Conservation (phyloP, 2,113 vertebrate species). For the Raja brachyura region DNA sequence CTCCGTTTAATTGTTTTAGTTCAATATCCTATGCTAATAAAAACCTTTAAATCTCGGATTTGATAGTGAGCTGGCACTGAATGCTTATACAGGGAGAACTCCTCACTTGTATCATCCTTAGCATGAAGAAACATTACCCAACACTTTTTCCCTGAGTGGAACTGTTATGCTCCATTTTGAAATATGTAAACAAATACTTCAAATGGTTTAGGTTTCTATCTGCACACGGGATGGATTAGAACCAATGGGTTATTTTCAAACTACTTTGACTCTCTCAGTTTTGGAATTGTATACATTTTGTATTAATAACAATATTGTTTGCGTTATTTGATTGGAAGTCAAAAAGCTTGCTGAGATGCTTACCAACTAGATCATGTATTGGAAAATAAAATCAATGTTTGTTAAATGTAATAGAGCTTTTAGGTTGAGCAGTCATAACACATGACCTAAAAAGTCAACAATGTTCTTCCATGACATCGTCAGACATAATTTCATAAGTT, state of each 20-base stretch:
- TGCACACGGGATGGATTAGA: neutral
- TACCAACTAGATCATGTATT: neutral
- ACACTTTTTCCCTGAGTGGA: neutral
- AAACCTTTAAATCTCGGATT: neutral
- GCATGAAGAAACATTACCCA: neutral
- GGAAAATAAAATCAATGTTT: neutral
- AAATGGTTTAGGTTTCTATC: neutral
- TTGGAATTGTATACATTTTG: neutral
- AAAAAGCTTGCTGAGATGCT: neutral
- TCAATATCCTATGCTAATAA: neutral
- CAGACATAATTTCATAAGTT: too few species aligned
- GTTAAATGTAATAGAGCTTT: neutral
- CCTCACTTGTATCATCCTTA: neutral
- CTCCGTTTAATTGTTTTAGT: neutral
- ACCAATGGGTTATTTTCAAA: neutral
- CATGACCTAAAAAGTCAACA: neutral
- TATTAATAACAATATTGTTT: neutral
- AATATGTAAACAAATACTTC: neutral
- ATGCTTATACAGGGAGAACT: neutral
- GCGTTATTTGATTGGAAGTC: neutral
- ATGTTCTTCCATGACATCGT: neutral
- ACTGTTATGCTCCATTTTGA: neutral
- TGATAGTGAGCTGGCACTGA: neutral
- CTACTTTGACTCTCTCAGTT: neutral
- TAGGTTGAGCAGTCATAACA: too few species aligned